Conservation (phyloP, 2,113 vertebrate species). For the Leptodactylus fuscus region DNA sequence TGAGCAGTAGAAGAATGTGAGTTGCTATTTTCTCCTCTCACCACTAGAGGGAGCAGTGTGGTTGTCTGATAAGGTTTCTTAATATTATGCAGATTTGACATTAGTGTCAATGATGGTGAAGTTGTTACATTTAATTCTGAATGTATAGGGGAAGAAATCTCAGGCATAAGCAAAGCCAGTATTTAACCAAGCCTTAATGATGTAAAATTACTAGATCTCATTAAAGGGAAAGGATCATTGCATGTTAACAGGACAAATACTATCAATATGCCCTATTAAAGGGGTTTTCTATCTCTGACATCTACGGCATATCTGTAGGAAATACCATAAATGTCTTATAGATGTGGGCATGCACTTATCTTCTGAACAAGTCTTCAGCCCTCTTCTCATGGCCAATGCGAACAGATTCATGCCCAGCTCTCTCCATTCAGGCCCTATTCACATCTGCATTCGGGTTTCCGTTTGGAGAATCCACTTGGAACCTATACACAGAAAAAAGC, state of each 20-base stretch:
- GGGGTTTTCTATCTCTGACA: no score
- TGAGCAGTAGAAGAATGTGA: background rate
- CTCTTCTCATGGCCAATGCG: no score
- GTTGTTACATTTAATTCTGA: background rate
- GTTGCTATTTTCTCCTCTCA: background rate
- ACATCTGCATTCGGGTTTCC: no score
- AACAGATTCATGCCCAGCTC: no score
- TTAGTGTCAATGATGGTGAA: background rate
- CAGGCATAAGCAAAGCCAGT: conserved; percentile 35
- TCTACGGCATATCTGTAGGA: background rate
- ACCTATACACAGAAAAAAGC: no score
- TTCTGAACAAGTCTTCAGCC: no score
- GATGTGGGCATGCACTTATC: no score
- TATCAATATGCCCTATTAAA: no score
- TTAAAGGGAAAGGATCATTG: conserved; percentile 1
- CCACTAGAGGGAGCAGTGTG: background rate
- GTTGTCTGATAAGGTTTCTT: background rate
- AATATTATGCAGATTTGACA: background rate
- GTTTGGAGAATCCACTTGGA: no score
- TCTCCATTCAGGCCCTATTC: no score
- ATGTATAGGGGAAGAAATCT: conserved; percentile 10
- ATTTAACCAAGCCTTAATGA: conserved; percentile 32
- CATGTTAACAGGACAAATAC: background rate
- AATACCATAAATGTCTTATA: no score
- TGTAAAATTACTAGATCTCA: background rate